phyloP scores from a whole-genome alignment of 2,797 vertebrate species.

The Epinephelus malabaricus region DNA sequence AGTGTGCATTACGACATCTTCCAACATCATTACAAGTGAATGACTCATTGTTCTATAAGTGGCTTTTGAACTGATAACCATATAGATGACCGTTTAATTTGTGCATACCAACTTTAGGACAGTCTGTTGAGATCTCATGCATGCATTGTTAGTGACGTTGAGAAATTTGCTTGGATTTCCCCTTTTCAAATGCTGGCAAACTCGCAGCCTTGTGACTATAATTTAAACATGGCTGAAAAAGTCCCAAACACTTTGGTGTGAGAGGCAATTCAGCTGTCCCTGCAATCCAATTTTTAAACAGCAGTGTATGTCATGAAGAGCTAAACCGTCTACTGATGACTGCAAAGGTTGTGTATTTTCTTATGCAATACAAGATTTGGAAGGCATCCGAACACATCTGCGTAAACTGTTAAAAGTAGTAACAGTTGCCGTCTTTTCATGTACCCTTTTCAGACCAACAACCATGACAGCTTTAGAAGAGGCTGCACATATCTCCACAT shows the following conservation, averaged over 20 bases:
- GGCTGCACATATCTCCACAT: constrained; percentile 63
- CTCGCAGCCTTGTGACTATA: constrained; percentile 67
- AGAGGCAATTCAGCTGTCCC: not conserved
- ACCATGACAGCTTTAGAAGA: constrained; percentile 30
- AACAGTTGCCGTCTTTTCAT: constrained; percentile 17
- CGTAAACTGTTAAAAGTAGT: constrained; percentile 37
- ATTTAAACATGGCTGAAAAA: constrained; percentile 68
- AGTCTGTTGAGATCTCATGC: constrained; percentile 56
- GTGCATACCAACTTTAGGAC: constrained; percentile 50
- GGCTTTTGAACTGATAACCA: constrained; percentile 56
- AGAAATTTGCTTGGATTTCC: constrained; percentile 63
- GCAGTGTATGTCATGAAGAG: not conserved
- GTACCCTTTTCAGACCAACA: constrained; percentile 39
- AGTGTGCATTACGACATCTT: constrained; percentile 47
- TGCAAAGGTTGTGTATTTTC: not conserved
- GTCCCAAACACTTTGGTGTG: constrained; percentile 39
- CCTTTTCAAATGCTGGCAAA: constrained; percentile 51
- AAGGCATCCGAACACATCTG: not conserved
- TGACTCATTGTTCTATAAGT: constrained; percentile 54
- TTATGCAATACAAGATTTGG: not conserved
- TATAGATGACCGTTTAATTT: constrained; percentile 51
- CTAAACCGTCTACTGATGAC: not conserved
- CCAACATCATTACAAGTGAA: constrained; percentile 52
- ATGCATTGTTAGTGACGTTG: constrained; percentile 58
- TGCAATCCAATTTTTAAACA: constrained; percentile 7